A percentile compares a stretch with the other conserved stretches of the same genome.
Evolutionary conservation across 2,113 vertebrate species (phyloP).

Genomic region (Laticauda laticaudata): DNA sequence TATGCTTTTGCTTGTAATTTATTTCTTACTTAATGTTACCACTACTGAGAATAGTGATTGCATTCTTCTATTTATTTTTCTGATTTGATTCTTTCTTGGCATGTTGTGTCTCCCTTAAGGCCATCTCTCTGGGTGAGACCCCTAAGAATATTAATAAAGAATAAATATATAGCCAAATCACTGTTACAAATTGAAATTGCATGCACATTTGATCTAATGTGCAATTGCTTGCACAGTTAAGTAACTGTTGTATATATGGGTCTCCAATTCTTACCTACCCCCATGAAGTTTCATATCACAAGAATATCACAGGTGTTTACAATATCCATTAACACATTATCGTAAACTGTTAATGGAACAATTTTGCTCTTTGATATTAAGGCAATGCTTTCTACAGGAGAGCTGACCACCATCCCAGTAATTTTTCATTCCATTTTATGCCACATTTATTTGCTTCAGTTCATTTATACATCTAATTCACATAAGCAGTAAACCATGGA

Average conservation of each 20-base stretch:
- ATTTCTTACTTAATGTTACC: neutral
- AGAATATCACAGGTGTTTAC: neutral
- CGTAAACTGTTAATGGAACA: neutral
- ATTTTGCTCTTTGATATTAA: conserved; percentile 16
- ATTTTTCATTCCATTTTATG: conserved; percentile 40
- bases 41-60: neutral
- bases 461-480: conserved; percentile 54
- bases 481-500: conserved; percentile 41
- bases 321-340: neutral
- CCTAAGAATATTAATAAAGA: neutral
- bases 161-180: neutral
- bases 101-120: neutral
- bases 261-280: neutral
- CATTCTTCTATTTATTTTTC: neutral
- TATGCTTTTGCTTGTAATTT: neutral
- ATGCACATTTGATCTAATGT: neutral
- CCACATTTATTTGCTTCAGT: conserved; percentile 56
- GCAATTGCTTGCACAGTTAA: neutral
- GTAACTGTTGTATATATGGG: neutral
- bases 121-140: neutral
- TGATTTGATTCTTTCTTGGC: neutral
- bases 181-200: neutral
- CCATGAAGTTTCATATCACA: neutral
- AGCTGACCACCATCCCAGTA: conserved; percentile 25
- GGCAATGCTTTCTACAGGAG: conserved; percentile 11